Conservation (phyloP, 2,888 invertebrate genomes). For the Drosophila antonietae region DNA sequence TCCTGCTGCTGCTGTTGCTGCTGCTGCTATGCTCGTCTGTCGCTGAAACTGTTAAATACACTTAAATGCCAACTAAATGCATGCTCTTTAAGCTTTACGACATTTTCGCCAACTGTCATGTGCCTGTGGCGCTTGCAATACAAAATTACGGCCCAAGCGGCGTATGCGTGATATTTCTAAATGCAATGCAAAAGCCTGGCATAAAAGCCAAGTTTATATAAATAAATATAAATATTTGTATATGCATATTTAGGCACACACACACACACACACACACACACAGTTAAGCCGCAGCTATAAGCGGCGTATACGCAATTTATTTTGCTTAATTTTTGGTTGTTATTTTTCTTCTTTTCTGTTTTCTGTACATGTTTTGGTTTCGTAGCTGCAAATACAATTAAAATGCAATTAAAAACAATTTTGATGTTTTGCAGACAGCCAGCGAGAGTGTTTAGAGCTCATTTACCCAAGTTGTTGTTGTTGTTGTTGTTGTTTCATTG, state of each 20-base stretch:
- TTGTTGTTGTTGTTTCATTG: neutral
- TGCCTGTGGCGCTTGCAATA: neutral
- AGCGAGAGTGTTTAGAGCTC: neutral
- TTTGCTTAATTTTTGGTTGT: slow-evolving; percentile 18
- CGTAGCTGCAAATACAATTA: slow-evolving; percentile 40
- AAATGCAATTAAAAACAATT: slow-evolving; percentile 49
- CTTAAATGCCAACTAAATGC: neutral
- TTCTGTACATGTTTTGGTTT: slow-evolving; percentile 36
- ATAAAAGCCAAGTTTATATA: neutral
- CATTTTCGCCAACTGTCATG: neutral
- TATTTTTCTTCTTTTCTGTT: slow-evolving; percentile 41
- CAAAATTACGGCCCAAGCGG: slow-evolving; percentile 28
- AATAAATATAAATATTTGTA: neutral
- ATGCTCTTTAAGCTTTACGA: too few species aligned
- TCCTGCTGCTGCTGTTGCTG: neutral
- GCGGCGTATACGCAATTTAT: slow-evolving; percentile 61
- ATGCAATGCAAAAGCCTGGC: slow-evolving; percentile 28
- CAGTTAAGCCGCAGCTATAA: neutral
- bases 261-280: slow-evolving; percentile 4
- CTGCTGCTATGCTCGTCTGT: too few species aligned
- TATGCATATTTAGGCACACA: neutral
- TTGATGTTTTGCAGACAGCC: slow-evolving; percentile 25
- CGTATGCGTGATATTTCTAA: slow-evolving; percentile 58
- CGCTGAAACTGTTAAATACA: neutral
- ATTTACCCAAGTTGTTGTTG: slow-evolving; percentile 1